Evolutionary conservation across 2,888 invertebrate genomes (phyloP).

Genomic region (Rhaphigaster nebulosa): DNA sequence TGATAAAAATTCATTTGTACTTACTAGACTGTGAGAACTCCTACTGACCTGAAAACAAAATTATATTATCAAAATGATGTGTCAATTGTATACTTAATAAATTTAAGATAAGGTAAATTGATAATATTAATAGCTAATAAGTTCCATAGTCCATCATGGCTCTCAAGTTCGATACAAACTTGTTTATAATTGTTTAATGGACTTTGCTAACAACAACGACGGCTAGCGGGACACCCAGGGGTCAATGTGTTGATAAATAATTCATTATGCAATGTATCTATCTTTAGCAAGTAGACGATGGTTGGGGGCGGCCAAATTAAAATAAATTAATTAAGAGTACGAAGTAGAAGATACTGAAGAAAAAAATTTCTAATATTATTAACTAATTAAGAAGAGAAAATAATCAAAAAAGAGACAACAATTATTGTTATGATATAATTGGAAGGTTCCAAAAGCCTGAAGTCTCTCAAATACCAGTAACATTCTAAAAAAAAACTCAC

Average conservation of each 20-base stretch:
- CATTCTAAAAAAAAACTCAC: no score
- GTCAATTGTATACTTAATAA: neutral
- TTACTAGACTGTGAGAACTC: neutral
- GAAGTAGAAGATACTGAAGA: no score
- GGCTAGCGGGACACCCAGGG: neutral
- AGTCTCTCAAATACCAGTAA: no score
- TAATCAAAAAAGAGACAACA: no score
- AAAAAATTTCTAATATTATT: no score
- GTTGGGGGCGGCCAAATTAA: no score
- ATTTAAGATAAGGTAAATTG: neutral
- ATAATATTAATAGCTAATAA: conserved; percentile 27
- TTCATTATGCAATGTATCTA: neutral
- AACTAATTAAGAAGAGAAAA: no score
- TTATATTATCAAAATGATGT: neutral
- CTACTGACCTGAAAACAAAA: neutral
- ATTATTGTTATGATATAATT: no score
- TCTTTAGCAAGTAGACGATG: no score
- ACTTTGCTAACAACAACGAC: neutral
- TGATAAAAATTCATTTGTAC: no score
- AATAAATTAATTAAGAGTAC: no score
- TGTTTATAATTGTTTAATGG: conserved; percentile 32
- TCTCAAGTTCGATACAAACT: neutral
- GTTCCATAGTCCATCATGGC: neutral
- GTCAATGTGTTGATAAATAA: neutral
- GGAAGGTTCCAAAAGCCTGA: no score